Evolutionary conservation across 2,888 invertebrate species (phyloP).

Genomic region (Galerucella pusilla): DNA sequence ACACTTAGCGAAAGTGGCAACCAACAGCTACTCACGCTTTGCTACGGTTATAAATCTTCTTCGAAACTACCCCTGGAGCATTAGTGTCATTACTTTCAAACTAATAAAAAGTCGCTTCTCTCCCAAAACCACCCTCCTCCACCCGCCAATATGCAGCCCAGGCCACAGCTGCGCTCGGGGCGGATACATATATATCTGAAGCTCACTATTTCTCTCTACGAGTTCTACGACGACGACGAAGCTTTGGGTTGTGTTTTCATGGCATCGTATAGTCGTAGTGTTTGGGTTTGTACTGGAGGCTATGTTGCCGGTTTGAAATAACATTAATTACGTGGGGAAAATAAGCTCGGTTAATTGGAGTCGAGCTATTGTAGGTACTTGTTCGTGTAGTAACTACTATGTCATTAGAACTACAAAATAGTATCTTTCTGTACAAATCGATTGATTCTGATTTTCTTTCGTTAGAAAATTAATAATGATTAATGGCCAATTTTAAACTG

Average conservation of each 20-base stretch:
- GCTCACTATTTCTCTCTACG: constrained; percentile 18
- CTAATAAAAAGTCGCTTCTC: constrained; percentile 46
- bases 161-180: constrained; percentile 49
- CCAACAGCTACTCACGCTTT: constrained; percentile 26
- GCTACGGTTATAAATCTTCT: constrained; percentile 38
- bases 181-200: constrained; percentile 36
- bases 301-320: constrained; percentile 10
- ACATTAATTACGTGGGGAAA: constrained; percentile 4
- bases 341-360: background rate
- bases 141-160: constrained; percentile 36
- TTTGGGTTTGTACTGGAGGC: background rate
- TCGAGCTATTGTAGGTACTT: background rate
- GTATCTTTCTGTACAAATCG: background rate
- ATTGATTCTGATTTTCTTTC: too few relatives aligned
- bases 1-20: constrained; percentile 41
- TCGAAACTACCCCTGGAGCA: constrained; percentile 43
- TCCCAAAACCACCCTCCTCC: constrained; percentile 32
- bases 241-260: background rate
- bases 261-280: background rate
- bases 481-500: too few relatives aligned
- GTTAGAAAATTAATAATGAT: too few relatives aligned
- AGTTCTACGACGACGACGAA: background rate
- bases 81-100: constrained; percentile 47
- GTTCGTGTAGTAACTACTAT: background rate
- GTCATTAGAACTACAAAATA: background rate